phyloP scores from a whole-genome alignment of 2,888 invertebrate species.

The Archips xylosteana region DNA sequence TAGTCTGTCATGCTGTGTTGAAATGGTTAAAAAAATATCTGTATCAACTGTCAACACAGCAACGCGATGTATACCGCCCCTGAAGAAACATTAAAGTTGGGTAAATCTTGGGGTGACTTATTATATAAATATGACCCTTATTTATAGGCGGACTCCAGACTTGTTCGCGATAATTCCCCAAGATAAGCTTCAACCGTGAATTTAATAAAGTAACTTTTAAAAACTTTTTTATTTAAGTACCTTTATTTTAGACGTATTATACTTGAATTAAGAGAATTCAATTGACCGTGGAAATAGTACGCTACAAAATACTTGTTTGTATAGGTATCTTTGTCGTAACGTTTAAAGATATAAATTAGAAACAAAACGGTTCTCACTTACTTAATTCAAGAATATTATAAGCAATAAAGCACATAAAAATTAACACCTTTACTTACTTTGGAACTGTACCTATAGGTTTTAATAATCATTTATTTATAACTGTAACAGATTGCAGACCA shows the following conservation, averaged over 20 bases:
- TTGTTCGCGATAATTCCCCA: constrained; percentile 56
- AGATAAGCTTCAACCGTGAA: constrained; percentile 57
- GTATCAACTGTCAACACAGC: constrained; percentile 30
- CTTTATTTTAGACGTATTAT: constrained; percentile 18
- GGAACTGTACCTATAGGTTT: too few species aligned
- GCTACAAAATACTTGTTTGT: background rate
- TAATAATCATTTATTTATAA: too few species aligned
- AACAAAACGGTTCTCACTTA: too few species aligned
- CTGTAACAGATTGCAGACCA: too few species aligned
- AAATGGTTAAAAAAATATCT: background rate
- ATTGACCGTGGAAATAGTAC: background rate
- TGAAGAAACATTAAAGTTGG: constrained; percentile 57
- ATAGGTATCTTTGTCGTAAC: background rate
- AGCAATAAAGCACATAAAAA: too few species aligned
- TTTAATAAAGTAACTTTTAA: constrained; percentile 55
- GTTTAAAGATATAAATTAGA: background rate
- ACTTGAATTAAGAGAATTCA: constrained; percentile 3
- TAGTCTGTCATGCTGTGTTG: too few species aligned
- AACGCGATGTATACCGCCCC: constrained; percentile 37
- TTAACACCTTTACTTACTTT: too few species aligned
- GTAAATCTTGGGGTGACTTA: constrained; percentile 61
- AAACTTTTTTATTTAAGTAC: constrained; percentile 46
- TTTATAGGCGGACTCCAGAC: constrained; percentile 62
- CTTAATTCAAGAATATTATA: too few species aligned
- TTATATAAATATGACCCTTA: constrained; percentile 65